phyloP scores from a whole-genome alignment of 2,888 invertebrate species.

The Brenthis daphne region DNA sequence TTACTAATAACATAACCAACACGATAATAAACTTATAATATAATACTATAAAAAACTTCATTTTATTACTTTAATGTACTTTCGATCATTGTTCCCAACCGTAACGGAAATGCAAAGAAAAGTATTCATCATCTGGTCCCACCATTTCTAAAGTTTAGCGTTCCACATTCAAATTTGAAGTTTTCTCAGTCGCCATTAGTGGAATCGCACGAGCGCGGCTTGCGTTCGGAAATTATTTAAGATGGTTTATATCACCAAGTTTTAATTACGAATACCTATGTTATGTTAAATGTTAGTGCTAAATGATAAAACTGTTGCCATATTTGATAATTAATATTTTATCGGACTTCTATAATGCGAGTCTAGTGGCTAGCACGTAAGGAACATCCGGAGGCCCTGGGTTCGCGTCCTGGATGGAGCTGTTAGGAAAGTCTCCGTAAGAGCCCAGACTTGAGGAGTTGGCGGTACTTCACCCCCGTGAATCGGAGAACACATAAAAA shows the following conservation, averaged over 20 bases:
- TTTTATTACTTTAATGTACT: slow-evolving; percentile 6
- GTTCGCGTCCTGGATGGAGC: too few relatives aligned
- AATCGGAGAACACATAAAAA: too few relatives aligned
- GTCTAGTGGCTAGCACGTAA: too few relatives aligned
- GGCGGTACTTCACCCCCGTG: too few relatives aligned
- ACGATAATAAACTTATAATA: slow-evolving; percentile 6
- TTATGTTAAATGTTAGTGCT: neutral
- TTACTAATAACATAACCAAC: neutral
- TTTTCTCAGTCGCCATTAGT: slow-evolving; percentile 55
- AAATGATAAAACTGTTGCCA: too few relatives aligned
- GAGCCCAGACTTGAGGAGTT: too few relatives aligned
- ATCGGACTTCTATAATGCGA: too few relatives aligned
- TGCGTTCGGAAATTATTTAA: slow-evolving; percentile 39
- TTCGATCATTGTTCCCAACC: slow-evolving; percentile 34
- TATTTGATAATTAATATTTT: too few relatives aligned
- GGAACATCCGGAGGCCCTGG: too few relatives aligned
- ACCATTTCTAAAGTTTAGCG: slow-evolving; percentile 60
- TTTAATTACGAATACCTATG: slow-evolving; percentile 33
- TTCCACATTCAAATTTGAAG: slow-evolving; percentile 67
- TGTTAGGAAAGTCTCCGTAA: too few relatives aligned
- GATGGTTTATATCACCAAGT: slow-evolving; percentile 35
- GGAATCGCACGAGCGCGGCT: slow-evolving; percentile 42
- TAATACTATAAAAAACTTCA: slow-evolving; percentile 1
- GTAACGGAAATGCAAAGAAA: slow-evolving; percentile 45
- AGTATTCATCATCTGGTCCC: slow-evolving; percentile 47